Percentiles rank a stretch among this genome's conserved stretches.
Conservation (phyloP, 2,888 invertebrate species). For the Zelleria hepariella region DNA sequence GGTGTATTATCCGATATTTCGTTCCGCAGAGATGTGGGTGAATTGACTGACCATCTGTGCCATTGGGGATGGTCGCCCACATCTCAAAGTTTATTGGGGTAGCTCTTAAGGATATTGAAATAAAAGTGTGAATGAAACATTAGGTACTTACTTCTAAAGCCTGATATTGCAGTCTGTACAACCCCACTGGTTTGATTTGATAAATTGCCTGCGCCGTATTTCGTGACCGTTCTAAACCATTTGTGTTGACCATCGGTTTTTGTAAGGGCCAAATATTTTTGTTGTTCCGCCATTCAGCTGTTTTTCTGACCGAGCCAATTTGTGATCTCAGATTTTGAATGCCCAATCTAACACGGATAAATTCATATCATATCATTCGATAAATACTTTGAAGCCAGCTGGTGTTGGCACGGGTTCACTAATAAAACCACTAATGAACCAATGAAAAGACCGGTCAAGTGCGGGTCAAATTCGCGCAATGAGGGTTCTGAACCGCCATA, state of each 20-base stretch:
- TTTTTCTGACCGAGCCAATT: background rate
- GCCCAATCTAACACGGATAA: background rate
- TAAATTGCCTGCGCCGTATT: background rate
- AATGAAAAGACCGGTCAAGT: too few relatives aligned
- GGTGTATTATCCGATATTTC: slow-evolving; percentile 48
- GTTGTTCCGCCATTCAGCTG: too few relatives aligned
- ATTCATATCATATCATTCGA: background rate
- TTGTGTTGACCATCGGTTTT: background rate
- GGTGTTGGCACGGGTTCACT: too few relatives aligned
- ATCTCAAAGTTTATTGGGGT: too few relatives aligned
- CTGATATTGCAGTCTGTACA: background rate
- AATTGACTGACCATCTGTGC: slow-evolving; percentile 63
- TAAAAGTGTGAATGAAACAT: background rate
- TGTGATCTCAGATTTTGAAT: background rate
- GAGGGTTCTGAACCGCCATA: too few relatives aligned
- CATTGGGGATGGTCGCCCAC: slow-evolving; percentile 11
- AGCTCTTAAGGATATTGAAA: background rate
- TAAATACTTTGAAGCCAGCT: too few relatives aligned
- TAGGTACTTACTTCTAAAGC: background rate
- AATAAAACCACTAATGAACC: too few relatives aligned
- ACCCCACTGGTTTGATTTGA: background rate
- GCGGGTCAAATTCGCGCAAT: too few relatives aligned
- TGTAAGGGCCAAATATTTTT: background rate
- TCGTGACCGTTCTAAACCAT: background rate
- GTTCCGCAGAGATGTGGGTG: slow-evolving; percentile 41